Conservation (phyloP, 1,140 invertebrate genomes). For the Bombus cullumanus region DNA sequence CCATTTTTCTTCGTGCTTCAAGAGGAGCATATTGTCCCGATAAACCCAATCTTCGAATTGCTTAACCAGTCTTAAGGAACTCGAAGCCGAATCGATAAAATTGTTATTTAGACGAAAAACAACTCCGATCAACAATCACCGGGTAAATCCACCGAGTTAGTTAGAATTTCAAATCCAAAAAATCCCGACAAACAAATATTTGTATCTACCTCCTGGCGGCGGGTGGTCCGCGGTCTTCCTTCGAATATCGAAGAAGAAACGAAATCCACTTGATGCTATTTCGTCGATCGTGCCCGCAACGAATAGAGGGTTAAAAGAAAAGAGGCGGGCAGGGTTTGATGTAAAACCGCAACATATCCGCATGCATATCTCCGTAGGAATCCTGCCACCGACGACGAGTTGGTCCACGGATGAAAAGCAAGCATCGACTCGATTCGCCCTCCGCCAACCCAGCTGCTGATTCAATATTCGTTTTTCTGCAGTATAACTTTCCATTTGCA, state of each 20-base stretch:
- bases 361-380: slow-evolving; percentile 64
- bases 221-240: slow-evolving; percentile 8
- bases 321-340: slow-evolving; percentile 9
- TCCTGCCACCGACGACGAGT: slow-evolving; percentile 70
- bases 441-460: slow-evolving; percentile 72
- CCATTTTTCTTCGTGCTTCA: neutral
- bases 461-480: slow-evolving; percentile 82
- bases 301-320: slow-evolving; percentile 39
- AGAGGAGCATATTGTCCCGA: neutral
- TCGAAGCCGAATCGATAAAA: neutral
- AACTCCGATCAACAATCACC: neutral
- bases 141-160: neutral
- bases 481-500: slow-evolving; percentile 82
- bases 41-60: neutral
- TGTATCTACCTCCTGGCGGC: neutral
- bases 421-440: slow-evolving; percentile 67
- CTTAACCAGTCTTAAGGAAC: no score
- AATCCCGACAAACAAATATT: slow-evolving; percentile 32
- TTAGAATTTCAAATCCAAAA: slow-evolving; percentile 36
- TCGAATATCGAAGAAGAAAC: slow-evolving; percentile 37
- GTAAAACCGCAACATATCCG: slow-evolving; percentile 55
- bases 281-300: slow-evolving; percentile 39
- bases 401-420: slow-evolving; percentile 77
- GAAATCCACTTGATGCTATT: slow-evolving; percentile 39
- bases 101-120: slow-evolving; percentile 11